A percentile compares a stretch with the other conserved stretches of the same genome.
phyloP scores from a whole-genome alignment of 2,113 vertebrate species.

The Lucifuga dentata region DNA sequence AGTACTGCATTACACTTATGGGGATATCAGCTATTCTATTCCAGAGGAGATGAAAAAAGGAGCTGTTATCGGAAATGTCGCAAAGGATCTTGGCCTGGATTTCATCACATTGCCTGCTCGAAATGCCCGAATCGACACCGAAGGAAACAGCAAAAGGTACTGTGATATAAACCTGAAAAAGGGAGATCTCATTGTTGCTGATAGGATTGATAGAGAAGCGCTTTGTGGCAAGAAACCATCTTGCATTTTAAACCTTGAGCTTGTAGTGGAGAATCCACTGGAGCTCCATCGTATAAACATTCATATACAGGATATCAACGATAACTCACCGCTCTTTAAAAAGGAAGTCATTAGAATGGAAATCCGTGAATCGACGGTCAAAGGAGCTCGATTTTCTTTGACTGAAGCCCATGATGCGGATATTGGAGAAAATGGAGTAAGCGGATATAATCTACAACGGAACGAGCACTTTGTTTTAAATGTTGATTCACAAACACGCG shows the following conservation, averaged over 20 bases:
- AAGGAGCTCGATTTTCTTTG: constrained; percentile 70
- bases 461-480: constrained; percentile 68
- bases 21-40: constrained; percentile 67
- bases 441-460: constrained; percentile 69
- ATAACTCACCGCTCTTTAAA: constrained; percentile 64
- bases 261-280: constrained; percentile 71
- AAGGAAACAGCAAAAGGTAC: constrained; percentile 55
- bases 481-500: constrained; percentile 49
- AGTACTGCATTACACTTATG: constrained; percentile 20
- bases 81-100: constrained; percentile 74
- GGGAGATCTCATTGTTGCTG: constrained; percentile 65
- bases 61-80: no score
- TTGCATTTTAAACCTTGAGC: constrained; percentile 73
- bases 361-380: constrained; percentile 67
- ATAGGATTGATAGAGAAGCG: constrained; percentile 76
- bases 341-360: constrained; percentile 52
- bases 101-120: constrained; percentile 58
- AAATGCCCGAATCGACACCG: constrained; percentile 54
- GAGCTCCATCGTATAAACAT: constrained; percentile 67
- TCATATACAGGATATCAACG: constrained; percentile 80
- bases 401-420: constrained; percentile 78
- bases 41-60: constrained; percentile 77
- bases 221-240: constrained; percentile 59
- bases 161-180: constrained; percentile 63
- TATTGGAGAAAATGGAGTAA: constrained; percentile 76